A percentile compares a stretch with the other conserved stretches of the same genome.
phyloP scores from a whole-genome alignment of 2,888 invertebrate species.

The Thereva unica region DNA sequence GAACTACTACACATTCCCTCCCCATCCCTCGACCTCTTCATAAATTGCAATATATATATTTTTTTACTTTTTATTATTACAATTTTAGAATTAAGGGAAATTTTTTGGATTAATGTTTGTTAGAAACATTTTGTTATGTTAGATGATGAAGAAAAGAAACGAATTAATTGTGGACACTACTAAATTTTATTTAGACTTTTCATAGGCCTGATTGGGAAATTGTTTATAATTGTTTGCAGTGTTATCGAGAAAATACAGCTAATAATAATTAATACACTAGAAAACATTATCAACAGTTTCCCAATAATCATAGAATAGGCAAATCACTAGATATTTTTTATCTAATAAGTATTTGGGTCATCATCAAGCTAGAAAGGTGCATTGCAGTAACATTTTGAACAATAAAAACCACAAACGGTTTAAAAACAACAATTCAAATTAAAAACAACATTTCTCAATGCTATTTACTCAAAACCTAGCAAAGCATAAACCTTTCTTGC shows the following conservation, averaged over 20 bases:
- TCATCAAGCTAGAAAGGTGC: constrained; percentile 41
- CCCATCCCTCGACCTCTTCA: constrained; percentile 21
- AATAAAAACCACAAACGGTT: constrained; percentile 1
- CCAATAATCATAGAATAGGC: constrained; percentile 9
- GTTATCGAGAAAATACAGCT: background rate
- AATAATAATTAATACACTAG: background rate
- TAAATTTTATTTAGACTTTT: constrained; percentile 27
- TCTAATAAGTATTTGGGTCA: constrained; percentile 34
- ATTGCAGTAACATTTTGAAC: constrained; percentile 1
- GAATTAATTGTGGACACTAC: constrained; percentile 32
- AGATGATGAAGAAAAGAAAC: constrained; percentile 6
- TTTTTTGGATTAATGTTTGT: constrained; percentile 28
- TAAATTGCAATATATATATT: constrained; percentile 26
- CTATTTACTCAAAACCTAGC: too few relatives aligned
- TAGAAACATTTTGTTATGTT: constrained; percentile 26
- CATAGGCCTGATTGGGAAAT: constrained; percentile 17
- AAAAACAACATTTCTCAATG: constrained; percentile 18
- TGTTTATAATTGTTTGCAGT: background rate
- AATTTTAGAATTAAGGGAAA: constrained; percentile 24
- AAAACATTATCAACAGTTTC: constrained; percentile 11
- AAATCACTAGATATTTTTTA: constrained; percentile 15
- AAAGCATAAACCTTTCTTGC: constrained; percentile 38
- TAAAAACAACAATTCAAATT: constrained; percentile 15
- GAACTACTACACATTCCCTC: constrained; percentile 14
- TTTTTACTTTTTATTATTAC: constrained; percentile 23